A percentile compares a stretch with the other conserved stretches of the same genome.
Evolutionary conservation across 1,140 invertebrate genomes (phyloP).

Genomic region (Calosoma granatense): DNA sequence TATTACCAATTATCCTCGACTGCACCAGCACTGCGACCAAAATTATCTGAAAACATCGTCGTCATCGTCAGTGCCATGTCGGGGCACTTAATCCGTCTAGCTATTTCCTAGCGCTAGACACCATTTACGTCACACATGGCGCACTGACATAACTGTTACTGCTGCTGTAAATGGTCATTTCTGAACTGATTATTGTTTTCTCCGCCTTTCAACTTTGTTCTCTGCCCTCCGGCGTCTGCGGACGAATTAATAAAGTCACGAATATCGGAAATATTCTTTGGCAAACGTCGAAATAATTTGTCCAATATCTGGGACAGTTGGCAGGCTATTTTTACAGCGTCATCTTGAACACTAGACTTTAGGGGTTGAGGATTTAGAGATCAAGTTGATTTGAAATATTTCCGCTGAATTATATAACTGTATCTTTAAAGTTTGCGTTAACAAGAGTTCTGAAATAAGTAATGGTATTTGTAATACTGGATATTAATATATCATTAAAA

Average conservation of each 20-base stretch:
- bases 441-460: no score
- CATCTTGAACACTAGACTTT: no score
- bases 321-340: neutral
- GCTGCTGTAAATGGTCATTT: neutral
- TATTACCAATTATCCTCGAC: no score
- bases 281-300: neutral
- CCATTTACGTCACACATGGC: neutral
- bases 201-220: no score
- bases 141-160: neutral
- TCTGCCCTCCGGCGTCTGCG: neutral
- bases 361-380: no score
- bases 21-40: no score
- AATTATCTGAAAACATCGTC: no score
- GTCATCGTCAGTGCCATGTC: no score
- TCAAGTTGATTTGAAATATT: neutral
- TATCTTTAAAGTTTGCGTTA: neutral
- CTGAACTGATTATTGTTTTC: no score
- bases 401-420: neutral
- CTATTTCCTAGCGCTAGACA: neutral
- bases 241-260: neutral
- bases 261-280: neutral
- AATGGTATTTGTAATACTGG: no score
- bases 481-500: no score
- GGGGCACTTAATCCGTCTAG: neutral
- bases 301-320: neutral